Evolutionary conservation across 35 echinoderm and acorn worm genomes (phyloP).

Genomic region (Strongylocentrotus purpuratus): DNA sequence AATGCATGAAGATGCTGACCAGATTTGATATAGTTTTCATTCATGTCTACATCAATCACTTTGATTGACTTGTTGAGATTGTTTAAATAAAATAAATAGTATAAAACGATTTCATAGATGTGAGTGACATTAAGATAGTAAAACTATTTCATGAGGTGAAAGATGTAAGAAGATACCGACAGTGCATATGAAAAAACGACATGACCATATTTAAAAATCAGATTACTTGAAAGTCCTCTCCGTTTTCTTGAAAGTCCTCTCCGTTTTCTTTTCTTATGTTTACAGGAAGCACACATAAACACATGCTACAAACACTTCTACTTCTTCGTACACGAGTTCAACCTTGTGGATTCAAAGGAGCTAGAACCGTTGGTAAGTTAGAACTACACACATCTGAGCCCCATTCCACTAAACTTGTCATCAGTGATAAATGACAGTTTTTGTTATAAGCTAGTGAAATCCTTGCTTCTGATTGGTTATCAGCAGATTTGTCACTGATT

Average conservation of each 20-base stretch:
- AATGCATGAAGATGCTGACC: conserved; percentile 91
- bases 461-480: too few relatives aligned
- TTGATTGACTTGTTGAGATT: conserved; percentile 78
- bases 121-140: background rate
- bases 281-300: conserved; percentile 98
- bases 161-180: too few relatives aligned
- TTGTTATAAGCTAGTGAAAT: too few relatives aligned
- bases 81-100: conserved; percentile 65
- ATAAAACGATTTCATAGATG: background rate
- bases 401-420: too few relatives aligned
- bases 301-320: conserved; percentile 99
- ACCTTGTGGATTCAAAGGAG: conserved; percentile 87
- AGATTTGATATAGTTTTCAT: conserved; percentile 84
- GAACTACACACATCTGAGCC: background rate
- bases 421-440: too few relatives aligned
- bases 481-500: too few relatives aligned
- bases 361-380: conserved; percentile 96
- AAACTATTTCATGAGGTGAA: background rate
- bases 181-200: too few relatives aligned
- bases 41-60: conserved; percentile 98
- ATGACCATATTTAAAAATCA: too few relatives aligned
- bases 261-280: conserved; percentile 31
- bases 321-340: conserved; percentile 91
- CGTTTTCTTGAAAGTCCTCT: too few relatives aligned
- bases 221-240: too few relatives aligned